Evolutionary conservation across 2,888 invertebrate genomes (phyloP).

Genomic region (Agriopis marginaria): DNA sequence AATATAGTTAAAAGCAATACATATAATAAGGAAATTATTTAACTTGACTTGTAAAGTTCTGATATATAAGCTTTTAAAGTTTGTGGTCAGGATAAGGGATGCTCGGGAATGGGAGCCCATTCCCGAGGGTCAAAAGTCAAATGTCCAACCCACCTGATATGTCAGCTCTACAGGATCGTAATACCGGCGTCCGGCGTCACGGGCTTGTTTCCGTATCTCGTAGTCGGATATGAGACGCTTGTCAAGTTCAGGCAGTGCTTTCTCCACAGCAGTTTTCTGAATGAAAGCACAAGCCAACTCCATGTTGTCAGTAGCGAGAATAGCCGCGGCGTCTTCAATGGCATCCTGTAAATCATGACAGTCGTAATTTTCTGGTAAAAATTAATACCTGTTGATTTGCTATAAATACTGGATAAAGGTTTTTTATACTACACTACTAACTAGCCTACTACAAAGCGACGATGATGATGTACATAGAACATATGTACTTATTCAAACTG

Average conservation of each 20-base stretch:
- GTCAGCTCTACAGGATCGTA: slow-evolving; percentile 94
- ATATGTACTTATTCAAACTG: too few relatives aligned
- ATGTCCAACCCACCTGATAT: slow-evolving; percentile 83
- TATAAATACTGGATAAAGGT: too few relatives aligned
- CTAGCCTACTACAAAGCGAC: too few relatives aligned
- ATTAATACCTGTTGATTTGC: too few relatives aligned
- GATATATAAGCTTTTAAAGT: too few relatives aligned
- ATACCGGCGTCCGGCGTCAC: slow-evolving; percentile 95
- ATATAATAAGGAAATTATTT: too few relatives aligned
- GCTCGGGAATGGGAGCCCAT: too few relatives aligned
- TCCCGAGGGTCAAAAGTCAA: background rate
- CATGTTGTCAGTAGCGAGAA: slow-evolving; percentile 97
- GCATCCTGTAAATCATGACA: slow-evolving; percentile 86
- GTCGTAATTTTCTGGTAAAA: background rate
- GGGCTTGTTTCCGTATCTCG: slow-evolving; percentile 95
- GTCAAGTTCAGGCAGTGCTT: slow-evolving; percentile 98
- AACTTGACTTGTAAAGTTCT: too few relatives aligned
- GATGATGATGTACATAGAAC: too few relatives aligned
- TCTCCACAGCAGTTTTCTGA: slow-evolving; percentile 99
- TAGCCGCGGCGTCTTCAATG: slow-evolving; percentile 95
- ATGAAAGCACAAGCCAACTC: slow-evolving; percentile 99
- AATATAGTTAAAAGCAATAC: too few relatives aligned
- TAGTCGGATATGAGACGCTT: slow-evolving; percentile 95
- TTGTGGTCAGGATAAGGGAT: too few relatives aligned
- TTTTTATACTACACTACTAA: too few relatives aligned